phyloP scores from a whole-genome alignment of 2,888 invertebrate species.

The Apodemia hepburni region DNA sequence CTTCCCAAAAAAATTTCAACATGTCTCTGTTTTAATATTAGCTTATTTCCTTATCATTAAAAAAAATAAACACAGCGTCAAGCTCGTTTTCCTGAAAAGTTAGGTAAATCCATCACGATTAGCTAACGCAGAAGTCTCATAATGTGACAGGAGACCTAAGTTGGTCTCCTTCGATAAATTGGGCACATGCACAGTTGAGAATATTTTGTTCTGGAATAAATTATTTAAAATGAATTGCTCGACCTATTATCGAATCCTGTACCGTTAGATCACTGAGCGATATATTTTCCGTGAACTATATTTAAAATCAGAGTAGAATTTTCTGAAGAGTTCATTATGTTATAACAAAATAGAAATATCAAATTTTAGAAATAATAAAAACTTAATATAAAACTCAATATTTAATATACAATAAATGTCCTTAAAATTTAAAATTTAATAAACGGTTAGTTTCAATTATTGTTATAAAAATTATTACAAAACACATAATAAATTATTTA shows the following conservation, averaged over 20 bases:
- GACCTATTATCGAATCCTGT: not conserved
- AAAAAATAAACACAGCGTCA: too few relatives aligned
- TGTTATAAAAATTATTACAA: slow-evolving; percentile 30
- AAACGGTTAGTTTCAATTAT: slow-evolving; percentile 10
- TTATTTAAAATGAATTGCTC: not conserved
- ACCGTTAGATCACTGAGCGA: not conserved
- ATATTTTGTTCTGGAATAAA: not conserved
- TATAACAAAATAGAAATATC: not conserved
- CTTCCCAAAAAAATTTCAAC: too few relatives aligned
- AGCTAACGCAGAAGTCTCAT: too few relatives aligned
- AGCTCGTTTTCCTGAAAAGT: too few relatives aligned
- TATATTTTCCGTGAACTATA: not conserved
- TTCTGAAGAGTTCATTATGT: not conserved
- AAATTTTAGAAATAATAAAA: slow-evolving; percentile 29
- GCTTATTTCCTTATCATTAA: too few relatives aligned
- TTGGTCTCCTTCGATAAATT: too few relatives aligned
- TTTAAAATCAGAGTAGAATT: not conserved
- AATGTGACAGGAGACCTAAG: too few relatives aligned
- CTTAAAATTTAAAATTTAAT: not conserved
- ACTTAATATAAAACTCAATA: slow-evolving; percentile 20
- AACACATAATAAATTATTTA: slow-evolving; percentile 48
- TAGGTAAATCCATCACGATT: too few relatives aligned
- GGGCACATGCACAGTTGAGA: too few relatives aligned
- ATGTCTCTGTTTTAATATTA: too few relatives aligned
- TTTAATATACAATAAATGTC: slow-evolving; percentile 1